Percentiles rank a stretch among this genome's conserved stretches.
These are phyloP conservation scores for Acrocephalus arundinaceus DNA, from an alignment of 2,113 vertebrate species.

Conservation along the genomic window DNA sequence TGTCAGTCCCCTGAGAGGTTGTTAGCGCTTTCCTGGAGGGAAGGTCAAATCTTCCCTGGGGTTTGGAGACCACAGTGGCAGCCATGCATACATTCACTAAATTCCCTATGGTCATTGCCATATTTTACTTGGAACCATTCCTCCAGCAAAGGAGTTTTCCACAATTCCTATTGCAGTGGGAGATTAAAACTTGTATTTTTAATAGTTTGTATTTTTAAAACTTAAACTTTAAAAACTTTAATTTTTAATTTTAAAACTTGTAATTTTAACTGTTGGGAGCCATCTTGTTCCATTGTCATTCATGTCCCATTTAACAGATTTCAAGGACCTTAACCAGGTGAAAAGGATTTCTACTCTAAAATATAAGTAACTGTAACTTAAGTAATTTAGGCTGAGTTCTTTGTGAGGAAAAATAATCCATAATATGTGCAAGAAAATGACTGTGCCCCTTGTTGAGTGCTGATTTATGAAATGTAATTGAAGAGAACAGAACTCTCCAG, in stretches of 20 bases:
- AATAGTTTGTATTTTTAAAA: background rate
- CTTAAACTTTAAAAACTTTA: background rate
- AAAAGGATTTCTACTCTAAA: background rate
- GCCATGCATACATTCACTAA: rapidly evolving
- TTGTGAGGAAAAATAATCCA: background rate
- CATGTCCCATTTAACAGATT: background rate
- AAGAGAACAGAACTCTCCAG: background rate
- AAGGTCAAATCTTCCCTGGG: background rate
- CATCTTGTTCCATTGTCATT: background rate
- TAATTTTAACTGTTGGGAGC: background rate
- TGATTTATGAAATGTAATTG: background rate
- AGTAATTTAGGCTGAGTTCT: background rate
- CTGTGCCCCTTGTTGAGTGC: background rate
- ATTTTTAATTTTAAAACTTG: background rate
- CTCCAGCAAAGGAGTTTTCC: background rate
- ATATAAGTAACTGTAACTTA: background rate
- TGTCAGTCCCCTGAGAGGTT: background rate
- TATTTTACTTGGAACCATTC: background rate
- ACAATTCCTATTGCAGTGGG: background rate
- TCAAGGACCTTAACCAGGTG: background rate
- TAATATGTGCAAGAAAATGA: background rate
- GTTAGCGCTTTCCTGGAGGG: background rate
- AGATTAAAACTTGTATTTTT: background rate
- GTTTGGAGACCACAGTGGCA: background rate
- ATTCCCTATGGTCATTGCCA: rapidly evolving